These are phyloP conservation scores for Etia nguti DNA, from an alignment of 2,113 vertebrate genomes.

Conservation along the genomic window DNA sequence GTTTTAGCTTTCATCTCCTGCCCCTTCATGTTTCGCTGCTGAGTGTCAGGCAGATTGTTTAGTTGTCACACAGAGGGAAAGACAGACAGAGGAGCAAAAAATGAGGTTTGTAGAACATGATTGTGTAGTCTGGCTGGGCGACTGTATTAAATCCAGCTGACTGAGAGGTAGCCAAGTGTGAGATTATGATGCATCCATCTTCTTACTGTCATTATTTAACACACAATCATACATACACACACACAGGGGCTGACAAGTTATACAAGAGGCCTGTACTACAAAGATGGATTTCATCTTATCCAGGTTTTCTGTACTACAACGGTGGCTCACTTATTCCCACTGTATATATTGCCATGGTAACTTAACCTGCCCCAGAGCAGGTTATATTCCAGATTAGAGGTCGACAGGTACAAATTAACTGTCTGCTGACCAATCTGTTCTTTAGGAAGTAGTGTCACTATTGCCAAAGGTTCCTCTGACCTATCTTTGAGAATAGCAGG, in stretches of 20 bases:
- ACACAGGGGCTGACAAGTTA: not conserved
- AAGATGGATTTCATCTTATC: not conserved
- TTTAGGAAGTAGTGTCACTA: not conserved
- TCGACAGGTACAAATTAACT: not conserved
- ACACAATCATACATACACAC: not conserved
- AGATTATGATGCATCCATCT: slow-evolving; percentile 28
- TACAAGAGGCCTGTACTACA: not conserved
- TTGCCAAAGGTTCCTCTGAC: not conserved
- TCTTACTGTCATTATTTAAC: slow-evolving; percentile 11
- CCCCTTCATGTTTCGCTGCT: not conserved
- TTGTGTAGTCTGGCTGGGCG: not conserved
- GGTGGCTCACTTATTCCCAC: not conserved
- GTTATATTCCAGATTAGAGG: not conserved
- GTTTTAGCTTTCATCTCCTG: slow-evolving; percentile 20
- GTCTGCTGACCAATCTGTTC: not conserved
- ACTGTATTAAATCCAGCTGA: not conserved
- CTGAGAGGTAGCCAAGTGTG: slow-evolving; percentile 16
- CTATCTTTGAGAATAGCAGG: not conserved
- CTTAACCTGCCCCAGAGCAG: not conserved
- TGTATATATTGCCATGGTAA: not conserved
- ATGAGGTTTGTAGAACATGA: not conserved
- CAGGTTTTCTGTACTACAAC: not conserved
- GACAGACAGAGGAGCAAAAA: not conserved
- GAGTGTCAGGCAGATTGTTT: not conserved
- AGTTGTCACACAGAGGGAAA: not conserved